These are phyloP conservation scores for Harmothoe impar DNA, from an alignment of 2,888 invertebrate species.

Conservation along the genomic window DNA sequence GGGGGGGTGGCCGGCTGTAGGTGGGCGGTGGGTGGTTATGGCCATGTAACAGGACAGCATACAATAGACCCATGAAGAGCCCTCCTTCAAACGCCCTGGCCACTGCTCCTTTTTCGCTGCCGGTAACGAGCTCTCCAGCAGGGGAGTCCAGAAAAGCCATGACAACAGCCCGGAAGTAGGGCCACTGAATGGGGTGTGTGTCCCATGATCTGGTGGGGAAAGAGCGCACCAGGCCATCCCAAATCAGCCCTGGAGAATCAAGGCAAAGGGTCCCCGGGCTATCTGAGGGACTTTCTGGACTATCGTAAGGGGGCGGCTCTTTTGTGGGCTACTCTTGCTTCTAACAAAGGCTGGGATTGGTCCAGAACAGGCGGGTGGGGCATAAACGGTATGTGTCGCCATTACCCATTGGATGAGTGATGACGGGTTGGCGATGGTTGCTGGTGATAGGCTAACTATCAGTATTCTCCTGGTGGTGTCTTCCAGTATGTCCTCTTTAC, in stretches of 20 bases:
- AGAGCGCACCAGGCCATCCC: neutral
- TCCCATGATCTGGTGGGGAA: neutral
- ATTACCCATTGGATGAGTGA: neutral
- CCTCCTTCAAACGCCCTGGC: neutral
- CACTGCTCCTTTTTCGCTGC: neutral
- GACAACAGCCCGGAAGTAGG: neutral
- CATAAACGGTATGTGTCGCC: neutral
- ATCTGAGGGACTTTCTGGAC: neutral
- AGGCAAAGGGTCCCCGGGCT: neutral
- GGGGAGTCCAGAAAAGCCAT: neutral
- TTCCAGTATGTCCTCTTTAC: too few relatives aligned
- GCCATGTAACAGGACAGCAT: too few relatives aligned
- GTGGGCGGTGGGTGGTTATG: too few relatives aligned
- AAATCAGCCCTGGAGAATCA: neutral
- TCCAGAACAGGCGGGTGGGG: neutral
- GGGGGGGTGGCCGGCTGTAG: too few relatives aligned
- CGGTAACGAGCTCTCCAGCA: neutral
- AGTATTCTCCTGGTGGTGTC: too few relatives aligned
- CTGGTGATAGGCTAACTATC: neutral
- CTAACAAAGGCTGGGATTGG: conserved; percentile 19
- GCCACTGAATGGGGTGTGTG: neutral
- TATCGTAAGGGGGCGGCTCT: neutral
- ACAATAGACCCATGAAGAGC: neutral
- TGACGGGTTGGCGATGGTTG: neutral
- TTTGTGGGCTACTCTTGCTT: neutral